A percentile compares a stretch with the other conserved stretches of the same genome.
phyloP scores from a whole-genome alignment of 2,113 vertebrate genomes.

The Eptesicus fuscus region DNA sequence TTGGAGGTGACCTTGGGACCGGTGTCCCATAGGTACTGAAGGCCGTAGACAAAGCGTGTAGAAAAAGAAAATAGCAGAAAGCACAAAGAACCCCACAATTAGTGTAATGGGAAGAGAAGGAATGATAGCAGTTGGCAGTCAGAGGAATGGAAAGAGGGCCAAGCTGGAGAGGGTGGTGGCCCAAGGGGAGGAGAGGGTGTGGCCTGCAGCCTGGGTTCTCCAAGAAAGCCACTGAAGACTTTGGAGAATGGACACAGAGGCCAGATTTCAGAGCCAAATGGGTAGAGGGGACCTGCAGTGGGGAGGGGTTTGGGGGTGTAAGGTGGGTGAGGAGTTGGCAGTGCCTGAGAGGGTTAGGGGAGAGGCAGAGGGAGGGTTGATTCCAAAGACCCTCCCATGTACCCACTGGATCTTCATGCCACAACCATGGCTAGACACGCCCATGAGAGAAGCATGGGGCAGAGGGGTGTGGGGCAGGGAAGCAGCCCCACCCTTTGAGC shows the following conservation, averaged over 20 bases:
- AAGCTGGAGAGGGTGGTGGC: background rate
- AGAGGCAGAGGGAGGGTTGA: too few relatives aligned
- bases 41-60: background rate
- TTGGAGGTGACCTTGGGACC: background rate
- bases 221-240: background rate
- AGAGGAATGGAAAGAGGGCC: background rate
- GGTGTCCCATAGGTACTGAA: background rate
- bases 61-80: background rate
- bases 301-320: background rate
- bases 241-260: background rate
- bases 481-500: background rate
- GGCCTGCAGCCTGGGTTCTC: background rate
- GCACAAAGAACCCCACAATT: background rate
- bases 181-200: background rate
- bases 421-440: background rate
- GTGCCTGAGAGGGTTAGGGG: too few relatives aligned
- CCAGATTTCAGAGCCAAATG: background rate
- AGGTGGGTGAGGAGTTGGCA: background rate
- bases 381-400: background rate
- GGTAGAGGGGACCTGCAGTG: background rate
- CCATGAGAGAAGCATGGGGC: background rate
- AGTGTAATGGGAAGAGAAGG: background rate
- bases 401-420: background rate
- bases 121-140: too few relatives aligned
- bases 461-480: accelerated